Percentiles rank a stretch among this genome's conserved stretches.
Conservation (phyloP, 1,140 invertebrate species). For the Trichonephila clavata region DNA sequence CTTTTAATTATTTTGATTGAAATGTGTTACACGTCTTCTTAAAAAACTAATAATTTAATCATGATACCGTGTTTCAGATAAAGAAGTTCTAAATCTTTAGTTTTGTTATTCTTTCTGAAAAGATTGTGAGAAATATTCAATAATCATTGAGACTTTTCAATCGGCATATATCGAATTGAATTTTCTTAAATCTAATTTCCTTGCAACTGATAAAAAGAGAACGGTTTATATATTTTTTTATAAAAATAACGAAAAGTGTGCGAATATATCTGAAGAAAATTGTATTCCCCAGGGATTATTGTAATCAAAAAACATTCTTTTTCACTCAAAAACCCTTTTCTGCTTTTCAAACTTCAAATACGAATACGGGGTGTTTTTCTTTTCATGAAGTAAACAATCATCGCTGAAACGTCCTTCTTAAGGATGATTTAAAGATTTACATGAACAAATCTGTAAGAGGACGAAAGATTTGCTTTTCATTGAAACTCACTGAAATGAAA, state of each 20-base stretch:
- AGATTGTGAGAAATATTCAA: no score
- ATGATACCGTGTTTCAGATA: no score
- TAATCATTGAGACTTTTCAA: no score
- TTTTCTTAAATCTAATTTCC: neutral
- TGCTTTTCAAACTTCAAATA: neutral
- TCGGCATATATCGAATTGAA: neutral
- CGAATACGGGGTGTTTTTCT: neutral
- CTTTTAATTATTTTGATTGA: no score
- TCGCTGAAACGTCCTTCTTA: constrained; percentile 18
- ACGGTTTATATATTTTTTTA: neutral
- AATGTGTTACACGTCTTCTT: no score
- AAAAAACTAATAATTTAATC: no score
- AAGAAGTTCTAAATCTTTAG: no score
- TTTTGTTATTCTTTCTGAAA: no score
- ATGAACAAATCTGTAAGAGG: constrained; percentile 30
- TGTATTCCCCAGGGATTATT: neutral
- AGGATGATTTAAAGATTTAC: constrained; percentile 22
- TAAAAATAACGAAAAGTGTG: neutral
- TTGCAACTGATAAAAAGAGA: neutral
- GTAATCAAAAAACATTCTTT: neutral
- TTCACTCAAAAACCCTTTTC: neutral
- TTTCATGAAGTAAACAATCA: neutral
- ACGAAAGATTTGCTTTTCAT: constrained; percentile 37
- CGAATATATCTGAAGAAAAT: neutral
- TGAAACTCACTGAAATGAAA: constrained; percentile 25